A percentile compares a stretch with the other conserved stretches of the same genome.
Evolutionary conservation across 2,797 vertebrate genomes (phyloP).

Genomic region (Dicrostonyx torquatus): DNA sequence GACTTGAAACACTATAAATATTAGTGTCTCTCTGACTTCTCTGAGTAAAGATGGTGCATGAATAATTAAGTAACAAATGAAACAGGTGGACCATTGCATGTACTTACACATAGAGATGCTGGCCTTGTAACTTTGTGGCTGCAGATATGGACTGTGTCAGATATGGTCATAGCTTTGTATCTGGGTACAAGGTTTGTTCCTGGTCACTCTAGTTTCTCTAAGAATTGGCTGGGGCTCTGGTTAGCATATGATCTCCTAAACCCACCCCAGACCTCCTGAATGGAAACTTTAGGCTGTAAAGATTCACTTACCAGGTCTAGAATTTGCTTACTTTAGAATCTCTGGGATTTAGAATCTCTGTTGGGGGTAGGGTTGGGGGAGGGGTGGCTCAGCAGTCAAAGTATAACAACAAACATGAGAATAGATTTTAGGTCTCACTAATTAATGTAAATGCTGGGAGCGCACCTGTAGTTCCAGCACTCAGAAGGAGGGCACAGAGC

Average conservation of each 20-base stretch:
- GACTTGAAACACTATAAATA: neutral
- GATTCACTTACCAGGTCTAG: neutral
- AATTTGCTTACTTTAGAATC: neutral
- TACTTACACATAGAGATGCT: rapidly evolving
- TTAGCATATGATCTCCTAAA: neutral
- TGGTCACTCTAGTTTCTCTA: neutral
- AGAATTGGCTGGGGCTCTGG: neutral
- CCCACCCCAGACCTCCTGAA: neutral
- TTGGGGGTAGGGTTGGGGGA: neutral
- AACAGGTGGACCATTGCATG: neutral
- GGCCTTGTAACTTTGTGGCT: neutral
- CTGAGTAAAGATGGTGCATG: neutral
- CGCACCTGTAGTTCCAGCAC: neutral
- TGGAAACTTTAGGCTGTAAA: neutral
- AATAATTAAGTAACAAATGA: neutral
- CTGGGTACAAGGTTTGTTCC: neutral
- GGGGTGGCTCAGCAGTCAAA: neutral
- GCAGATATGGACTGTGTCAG: neutral
- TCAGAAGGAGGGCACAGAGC: neutral
- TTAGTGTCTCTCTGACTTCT: neutral
- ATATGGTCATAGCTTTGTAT: rapidly evolving
- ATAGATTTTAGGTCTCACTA: neutral
- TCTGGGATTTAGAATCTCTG: neutral
- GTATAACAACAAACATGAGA: neutral
- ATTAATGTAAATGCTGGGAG: neutral